Percentiles rank a stretch among this genome's conserved stretches.
These are phyloP conservation scores for Cyanistes caeruleus DNA, from an alignment of 2,113 vertebrate species.

Conservation along the genomic window DNA sequence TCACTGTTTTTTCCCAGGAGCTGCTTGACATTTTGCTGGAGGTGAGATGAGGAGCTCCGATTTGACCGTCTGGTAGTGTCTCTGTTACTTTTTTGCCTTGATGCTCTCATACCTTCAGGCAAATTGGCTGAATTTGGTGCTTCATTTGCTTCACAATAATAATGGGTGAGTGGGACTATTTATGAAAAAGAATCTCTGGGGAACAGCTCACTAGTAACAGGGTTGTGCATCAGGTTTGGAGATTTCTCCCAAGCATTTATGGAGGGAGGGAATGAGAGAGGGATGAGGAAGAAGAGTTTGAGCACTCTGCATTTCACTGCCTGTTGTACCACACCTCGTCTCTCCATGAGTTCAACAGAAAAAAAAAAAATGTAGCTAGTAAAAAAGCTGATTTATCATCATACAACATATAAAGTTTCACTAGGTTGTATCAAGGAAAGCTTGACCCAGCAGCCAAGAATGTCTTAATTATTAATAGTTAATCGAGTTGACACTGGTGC, in stretches of 20 bases:
- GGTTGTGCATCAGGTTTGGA: not conserved
- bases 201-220: not conserved
- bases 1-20: not conserved
- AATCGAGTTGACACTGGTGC: not conserved
- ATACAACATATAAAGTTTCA: not conserved
- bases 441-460: not conserved
- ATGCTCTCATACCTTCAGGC: not conserved
- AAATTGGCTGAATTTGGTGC: not conserved
- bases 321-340: not conserved
- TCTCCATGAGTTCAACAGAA: not conserved
- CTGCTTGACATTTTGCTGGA: not conserved
- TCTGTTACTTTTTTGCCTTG: not conserved
- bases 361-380: not conserved
- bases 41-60: not conserved
- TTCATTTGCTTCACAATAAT: not conserved
- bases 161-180: not conserved
- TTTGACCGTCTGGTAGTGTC: not conserved
- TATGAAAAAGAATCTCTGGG: not conserved
- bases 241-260: not conserved
- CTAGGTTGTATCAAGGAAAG: not conserved
- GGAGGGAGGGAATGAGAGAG: not conserved
- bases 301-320: not conserved
- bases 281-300: not conserved
- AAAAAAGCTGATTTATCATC: not conserved
- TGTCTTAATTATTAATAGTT: not conserved